phyloP scores from a whole-genome alignment of 2,113 vertebrate species.

The Gallinago media region DNA sequence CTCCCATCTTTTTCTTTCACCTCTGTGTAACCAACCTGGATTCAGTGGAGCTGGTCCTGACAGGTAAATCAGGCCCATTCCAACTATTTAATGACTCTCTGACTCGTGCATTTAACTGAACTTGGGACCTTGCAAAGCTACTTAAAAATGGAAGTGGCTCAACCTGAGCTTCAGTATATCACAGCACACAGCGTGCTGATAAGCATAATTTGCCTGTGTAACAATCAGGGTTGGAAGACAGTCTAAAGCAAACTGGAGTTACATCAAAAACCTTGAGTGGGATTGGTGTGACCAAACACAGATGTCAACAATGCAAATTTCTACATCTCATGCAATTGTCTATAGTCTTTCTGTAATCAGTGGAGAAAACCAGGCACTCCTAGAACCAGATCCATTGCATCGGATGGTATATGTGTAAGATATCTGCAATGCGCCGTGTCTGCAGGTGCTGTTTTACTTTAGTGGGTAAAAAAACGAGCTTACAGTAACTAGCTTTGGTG shows the following conservation, averaged over 20 bases:
- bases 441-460: background rate
- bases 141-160: slow-evolving; percentile 22
- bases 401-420: background rate
- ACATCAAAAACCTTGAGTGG: background rate
- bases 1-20: background rate
- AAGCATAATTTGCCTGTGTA: slow-evolving; percentile 31
- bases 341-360: background rate
- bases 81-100: background rate
- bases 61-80: slow-evolving; percentile 35
- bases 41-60: slow-evolving; percentile 28
- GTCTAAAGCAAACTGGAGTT: slow-evolving; percentile 11
- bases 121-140: slow-evolving; percentile 1
- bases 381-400: background rate
- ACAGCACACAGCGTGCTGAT: background rate
- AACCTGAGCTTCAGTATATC: background rate
- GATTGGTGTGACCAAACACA: background rate
- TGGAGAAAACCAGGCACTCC: background rate
- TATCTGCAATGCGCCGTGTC: background rate
- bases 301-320: slow-evolving; percentile 1
- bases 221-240: background rate
- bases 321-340: background rate
- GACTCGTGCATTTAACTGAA: background rate
- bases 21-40: background rate
- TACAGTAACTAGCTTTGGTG: background rate
- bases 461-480: background rate